Conservation (phyloP, 2,113 vertebrate genomes). For the Lonchura striata region DNA sequence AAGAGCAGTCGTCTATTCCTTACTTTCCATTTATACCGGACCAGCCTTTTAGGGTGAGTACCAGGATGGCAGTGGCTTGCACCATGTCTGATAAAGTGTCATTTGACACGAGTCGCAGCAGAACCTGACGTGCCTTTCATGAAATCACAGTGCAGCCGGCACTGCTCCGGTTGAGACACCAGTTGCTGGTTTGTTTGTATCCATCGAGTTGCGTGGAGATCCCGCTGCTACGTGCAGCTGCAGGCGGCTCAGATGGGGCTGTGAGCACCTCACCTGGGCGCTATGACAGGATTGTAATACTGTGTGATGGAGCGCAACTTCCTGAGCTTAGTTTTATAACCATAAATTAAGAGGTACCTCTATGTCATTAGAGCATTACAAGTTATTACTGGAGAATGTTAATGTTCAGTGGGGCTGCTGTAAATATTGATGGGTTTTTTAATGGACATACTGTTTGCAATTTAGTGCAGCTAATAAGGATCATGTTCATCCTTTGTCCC, state of each 20-base stretch:
- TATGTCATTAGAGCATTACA: conserved; percentile 29
- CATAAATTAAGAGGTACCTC: conserved; percentile 23
- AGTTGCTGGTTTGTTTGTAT: background rate
- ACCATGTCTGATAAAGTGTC: background rate
- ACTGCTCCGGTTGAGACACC: rapidly evolving
- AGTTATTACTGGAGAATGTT: conserved; percentile 32
- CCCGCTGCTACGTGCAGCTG: background rate
- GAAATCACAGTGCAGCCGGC: background rate
- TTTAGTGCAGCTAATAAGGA: conserved; percentile 14
- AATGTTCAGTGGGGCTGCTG: background rate
- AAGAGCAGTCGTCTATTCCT: conserved; percentile 86
- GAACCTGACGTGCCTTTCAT: background rate
- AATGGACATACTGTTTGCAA: background rate
- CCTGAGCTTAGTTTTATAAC: conserved; percentile 46
- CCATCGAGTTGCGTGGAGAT: background rate
- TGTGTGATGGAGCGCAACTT: background rate
- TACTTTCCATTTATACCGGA: conserved; percentile 98
- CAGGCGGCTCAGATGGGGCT: background rate
- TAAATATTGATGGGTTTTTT: background rate
- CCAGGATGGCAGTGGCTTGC: background rate
- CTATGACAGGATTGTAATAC: background rate
- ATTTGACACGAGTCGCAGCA: background rate
- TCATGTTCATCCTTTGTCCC: conserved; percentile 24
- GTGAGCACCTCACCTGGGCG: background rate
- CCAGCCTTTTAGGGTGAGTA: conserved; percentile 95